Conservation (phyloP, 2,797 vertebrate species). For the Cynopterus sphinx region DNA sequence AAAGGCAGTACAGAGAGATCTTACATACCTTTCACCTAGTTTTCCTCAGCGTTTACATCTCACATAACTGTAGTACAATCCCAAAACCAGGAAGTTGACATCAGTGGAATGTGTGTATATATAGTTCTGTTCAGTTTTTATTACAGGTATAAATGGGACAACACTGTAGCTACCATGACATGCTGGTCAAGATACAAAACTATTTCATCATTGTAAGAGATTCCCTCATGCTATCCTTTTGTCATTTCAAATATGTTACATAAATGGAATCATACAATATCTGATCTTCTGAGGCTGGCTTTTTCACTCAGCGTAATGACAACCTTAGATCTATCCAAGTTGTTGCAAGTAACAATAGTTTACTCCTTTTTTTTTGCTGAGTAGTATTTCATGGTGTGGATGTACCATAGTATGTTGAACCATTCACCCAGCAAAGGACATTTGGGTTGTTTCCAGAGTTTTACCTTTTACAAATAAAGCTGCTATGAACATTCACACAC, state of each 20-base stretch:
- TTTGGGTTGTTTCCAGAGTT: neutral
- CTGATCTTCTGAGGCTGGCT: neutral
- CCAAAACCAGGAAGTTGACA: neutral
- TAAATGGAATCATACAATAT: neutral
- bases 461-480: neutral
- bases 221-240: neutral
- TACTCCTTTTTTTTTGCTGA: neutral
- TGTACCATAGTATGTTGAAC: neutral
- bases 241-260: neutral
- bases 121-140: neutral
- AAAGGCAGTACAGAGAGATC: neutral
- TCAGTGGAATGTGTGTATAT: neutral
- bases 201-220: neutral
- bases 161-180: neutral
- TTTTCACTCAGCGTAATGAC: neutral
- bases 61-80: neutral
- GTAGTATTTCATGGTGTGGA: neutral
- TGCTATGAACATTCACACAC: neutral
- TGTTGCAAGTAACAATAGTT: neutral
- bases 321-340: neutral
- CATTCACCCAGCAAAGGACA: neutral
- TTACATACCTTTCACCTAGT: neutral
- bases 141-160: neutral
- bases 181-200: neutral
- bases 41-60: neutral